phyloP scores from a whole-genome alignment of 2,797 vertebrate genomes.

The Lutjanus campechanus region DNA sequence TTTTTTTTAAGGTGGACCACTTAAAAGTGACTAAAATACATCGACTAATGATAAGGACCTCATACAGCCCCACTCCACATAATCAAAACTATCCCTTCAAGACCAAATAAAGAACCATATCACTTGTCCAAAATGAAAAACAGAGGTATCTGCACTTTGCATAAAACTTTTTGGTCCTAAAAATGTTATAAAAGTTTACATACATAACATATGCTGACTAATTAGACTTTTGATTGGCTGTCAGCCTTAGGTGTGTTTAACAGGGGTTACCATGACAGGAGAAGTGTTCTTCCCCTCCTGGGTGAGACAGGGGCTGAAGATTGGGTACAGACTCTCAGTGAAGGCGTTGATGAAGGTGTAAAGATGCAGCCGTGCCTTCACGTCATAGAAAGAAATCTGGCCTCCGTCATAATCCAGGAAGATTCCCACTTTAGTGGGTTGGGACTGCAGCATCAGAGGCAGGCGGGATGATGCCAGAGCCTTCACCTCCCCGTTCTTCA shows the following conservation, averaged over 20 bases:
- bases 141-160: not conserved
- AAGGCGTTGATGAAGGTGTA: conserved; percentile 84
- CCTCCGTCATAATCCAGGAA: conserved; percentile 87
- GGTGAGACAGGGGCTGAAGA: conserved; percentile 86
- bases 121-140: not conserved
- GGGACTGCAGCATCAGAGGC: conserved; percentile 60
- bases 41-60: too few species aligned
- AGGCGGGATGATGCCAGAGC: conserved; percentile 73
- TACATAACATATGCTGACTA: not conserved
- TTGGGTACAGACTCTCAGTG: conserved; percentile 80
- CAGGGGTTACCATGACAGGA: conserved; percentile 70
- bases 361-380: conserved; percentile 79
- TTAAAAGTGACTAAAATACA: too few species aligned
- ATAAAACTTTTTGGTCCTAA: not conserved
- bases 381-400: conserved; percentile 86
- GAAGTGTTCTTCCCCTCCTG: conserved; percentile 82
- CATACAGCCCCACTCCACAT: too few species aligned
- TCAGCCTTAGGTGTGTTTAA: conserved; percentile 79
- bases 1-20: too few species aligned
- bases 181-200: not conserved
- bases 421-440: conserved; percentile 80
- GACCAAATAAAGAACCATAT: not conserved
- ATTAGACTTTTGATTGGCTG: not conserved
- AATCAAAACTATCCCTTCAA: not conserved
- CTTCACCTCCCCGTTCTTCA: conserved; percentile 85